Evolutionary conservation across 2,888 invertebrate species (phyloP).

Genomic region (Dioctria linearis): DNA sequence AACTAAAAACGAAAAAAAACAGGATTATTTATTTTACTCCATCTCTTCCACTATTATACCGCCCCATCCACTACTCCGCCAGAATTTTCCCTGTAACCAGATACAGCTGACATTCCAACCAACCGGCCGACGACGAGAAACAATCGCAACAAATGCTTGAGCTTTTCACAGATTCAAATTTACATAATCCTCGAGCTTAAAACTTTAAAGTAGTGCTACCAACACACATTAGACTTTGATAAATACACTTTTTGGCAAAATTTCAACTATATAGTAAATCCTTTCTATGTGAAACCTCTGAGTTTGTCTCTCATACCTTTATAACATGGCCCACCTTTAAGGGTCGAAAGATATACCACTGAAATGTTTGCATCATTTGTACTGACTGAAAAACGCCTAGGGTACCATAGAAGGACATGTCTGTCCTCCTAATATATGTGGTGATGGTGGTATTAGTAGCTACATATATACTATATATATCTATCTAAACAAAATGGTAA

Average conservation of each 20-base stretch:
- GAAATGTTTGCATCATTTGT: neutral
- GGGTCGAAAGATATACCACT: neutral
- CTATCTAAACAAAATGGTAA: neutral
- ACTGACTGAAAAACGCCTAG: neutral
- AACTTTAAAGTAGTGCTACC: slow-evolving; percentile 53
- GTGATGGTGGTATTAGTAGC: neutral
- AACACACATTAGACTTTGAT: slow-evolving; percentile 47
- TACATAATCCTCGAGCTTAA: slow-evolving; percentile 56
- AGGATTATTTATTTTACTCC: slow-evolving; percentile 19
- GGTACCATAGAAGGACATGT: neutral
- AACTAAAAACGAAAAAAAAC: neutral
- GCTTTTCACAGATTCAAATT: slow-evolving; percentile 56
- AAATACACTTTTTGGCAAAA: slow-evolving; percentile 49
- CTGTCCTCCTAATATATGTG: neutral
- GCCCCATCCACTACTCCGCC: neutral
- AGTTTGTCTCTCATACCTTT: neutral
- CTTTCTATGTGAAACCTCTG: neutral
- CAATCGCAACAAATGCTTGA: slow-evolving; percentile 48
- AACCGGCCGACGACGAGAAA: neutral
- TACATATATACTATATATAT: neutral
- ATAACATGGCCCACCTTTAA: neutral
- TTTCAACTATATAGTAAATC: slow-evolving; percentile 35
- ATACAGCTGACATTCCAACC: slow-evolving; percentile 4
- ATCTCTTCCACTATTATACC: neutral
- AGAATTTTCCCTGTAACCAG: neutral